Evolutionary conservation across 2,797 vertebrate species (phyloP), one percentile per base, ranked within the genome.

Genomic region (Melanotaenia nigrans): DNA sequence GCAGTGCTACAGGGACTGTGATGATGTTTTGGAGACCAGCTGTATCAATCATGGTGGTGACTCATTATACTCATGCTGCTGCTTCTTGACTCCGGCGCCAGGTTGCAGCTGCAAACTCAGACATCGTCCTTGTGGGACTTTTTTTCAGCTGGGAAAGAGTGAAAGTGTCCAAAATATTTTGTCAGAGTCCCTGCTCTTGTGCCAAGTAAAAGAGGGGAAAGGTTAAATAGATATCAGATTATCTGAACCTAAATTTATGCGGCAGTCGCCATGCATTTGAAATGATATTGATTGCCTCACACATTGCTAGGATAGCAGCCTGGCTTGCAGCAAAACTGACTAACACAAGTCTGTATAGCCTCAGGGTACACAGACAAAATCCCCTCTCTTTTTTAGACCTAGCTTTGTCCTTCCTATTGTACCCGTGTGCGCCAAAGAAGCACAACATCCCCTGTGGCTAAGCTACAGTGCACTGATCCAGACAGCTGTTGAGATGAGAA

Each of bases 11-110:
- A 3, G 77, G 73, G 75, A 59, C 70, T 38, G 70, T 3, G 12
- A 57, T 63, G 68, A 78, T 74, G 65, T 87, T 85, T 78, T 67
- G 56, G 56, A 72, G 79, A 68, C 78, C 80, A 70, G 78, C 74
- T 86, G 81, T 84, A 87, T 89, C 35, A 75, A 89, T 86, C 73
- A 60, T 14, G n/a, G 12, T 30, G 16, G 68, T 83, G 86, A 88
- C 77, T 86, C 82, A 81, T 53, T 76, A 76, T 53, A 75, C 67
- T 86, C 69, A 79, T 73, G 81, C 87, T 81, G 81, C 73, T 20
- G 53, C 58, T 73, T 70, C 67, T 77, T 51, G n/a, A 55, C 64
- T 72, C 54, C 5, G 75, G 35, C 60, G 61, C 51, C 10, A 33
- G 55, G 62, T 51, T 65, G 68, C 81, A 84, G 81, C 85, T 86